Percentiles rank a stretch among this genome's conserved stretches.
Evolutionary conservation across 2,888 invertebrate genomes (phyloP).

Genomic region (Cataglyphis rosenhaueri): DNA sequence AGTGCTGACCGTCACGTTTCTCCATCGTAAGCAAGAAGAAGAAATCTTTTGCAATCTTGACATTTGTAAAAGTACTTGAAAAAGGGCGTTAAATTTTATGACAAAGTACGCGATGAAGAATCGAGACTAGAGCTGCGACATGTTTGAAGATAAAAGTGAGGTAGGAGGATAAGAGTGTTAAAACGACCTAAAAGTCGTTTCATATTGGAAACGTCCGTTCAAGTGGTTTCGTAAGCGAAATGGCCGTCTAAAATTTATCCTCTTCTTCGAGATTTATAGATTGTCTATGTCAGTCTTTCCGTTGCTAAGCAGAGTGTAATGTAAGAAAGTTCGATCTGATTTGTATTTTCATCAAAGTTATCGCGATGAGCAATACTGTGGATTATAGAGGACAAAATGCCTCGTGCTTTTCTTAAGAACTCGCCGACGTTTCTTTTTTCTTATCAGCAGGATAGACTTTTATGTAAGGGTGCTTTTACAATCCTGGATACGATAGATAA

Average conservation of each 20-base stretch:
- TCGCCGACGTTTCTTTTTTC: conserved; percentile 4
- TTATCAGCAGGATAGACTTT: neutral
- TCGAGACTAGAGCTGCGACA: neutral
- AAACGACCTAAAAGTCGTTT: conserved; percentile 23
- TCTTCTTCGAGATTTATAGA: conserved; percentile 15
- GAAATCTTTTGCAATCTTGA: conserved; percentile 9
- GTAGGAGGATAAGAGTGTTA: conserved; percentile 7
- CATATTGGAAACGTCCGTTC: conserved; percentile 36
- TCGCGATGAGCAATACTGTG: conserved; percentile 45
- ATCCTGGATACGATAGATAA: neutral
- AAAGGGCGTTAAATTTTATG: conserved; percentile 33
- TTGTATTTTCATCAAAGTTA: conserved; percentile 52
- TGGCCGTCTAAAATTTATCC: neutral
- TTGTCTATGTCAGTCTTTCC: conserved; percentile 33
- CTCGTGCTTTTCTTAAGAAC: neutral
- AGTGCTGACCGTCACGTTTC: conserved; percentile 41
- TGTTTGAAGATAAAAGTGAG: conserved; percentile 33
- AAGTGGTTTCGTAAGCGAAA: conserved; percentile 34
- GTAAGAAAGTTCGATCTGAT: conserved; percentile 48
- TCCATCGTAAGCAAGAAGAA: neutral
- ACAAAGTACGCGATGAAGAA: conserved; percentile 44
- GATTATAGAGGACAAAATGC: conserved; percentile 40
- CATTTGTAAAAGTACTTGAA: conserved; percentile 45
- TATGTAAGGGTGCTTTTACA: neutral
- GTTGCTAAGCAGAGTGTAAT: conserved; percentile 22